These are phyloP conservation scores for Poeciliopsis turneri DNA, from an alignment of 2,797 vertebrate genomes.

Conservation along the genomic window DNA sequence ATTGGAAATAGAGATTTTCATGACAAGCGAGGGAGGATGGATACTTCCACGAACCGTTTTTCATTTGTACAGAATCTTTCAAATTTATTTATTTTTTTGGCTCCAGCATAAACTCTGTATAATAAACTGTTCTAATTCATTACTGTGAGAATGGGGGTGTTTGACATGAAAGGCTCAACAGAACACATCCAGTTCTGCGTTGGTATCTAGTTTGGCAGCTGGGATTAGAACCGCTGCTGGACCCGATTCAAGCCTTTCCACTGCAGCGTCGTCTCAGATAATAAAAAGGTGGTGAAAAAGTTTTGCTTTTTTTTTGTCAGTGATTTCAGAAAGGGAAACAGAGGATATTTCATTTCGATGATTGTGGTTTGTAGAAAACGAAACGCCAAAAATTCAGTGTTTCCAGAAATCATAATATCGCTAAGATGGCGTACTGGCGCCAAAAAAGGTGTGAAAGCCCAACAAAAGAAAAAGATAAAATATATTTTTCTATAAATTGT, in stretches of 20 bases:
- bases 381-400: background rate
- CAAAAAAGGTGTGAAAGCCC: no score
- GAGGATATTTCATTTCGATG: background rate
- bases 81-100: conserved; percentile 82
- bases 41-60: conserved; percentile 69
- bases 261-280: background rate
- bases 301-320: background rate
- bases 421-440: background rate
- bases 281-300: background rate
- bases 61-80: conserved; percentile 71
- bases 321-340: background rate
- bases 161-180: conserved; percentile 53
- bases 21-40: conserved; percentile 37
- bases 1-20: conserved; percentile 43
- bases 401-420: background rate
- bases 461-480: no score
- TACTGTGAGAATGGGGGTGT: conserved; percentile 70
- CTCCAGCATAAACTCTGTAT: conserved; percentile 77
- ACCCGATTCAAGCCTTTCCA: background rate
- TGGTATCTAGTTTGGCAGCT: conserved; percentile 40
- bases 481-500: no score
- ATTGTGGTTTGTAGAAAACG: background rate
- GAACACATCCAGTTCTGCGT: conserved; percentile 48
- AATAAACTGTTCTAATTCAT: conserved; percentile 83
- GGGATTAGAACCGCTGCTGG: conserved; percentile 28